Base-by-base conservation (phyloP, 2,113 vertebrate genomes). In the Turnix velox region DNA sequence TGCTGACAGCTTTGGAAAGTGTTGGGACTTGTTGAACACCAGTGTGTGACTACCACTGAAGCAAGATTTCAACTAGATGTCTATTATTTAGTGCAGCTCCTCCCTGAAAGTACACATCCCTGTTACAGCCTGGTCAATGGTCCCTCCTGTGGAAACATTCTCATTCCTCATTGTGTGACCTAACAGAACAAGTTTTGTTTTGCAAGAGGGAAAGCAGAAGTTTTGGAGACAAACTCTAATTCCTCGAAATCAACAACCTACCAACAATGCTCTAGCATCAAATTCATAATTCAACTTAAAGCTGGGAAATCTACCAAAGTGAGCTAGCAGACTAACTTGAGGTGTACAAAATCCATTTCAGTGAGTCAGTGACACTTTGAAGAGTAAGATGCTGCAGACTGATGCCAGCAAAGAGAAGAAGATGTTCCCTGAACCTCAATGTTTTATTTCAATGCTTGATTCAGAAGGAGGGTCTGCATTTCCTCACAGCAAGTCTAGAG, bases 321-420 rank as follows among this genome's bases (percentile, higher is more conserved):
- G 16, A 91, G 62, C 77, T 84, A 58, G 61, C 79, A 72, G 67
- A 61, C 66, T 82, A 72, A 55, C 75, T 57, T 68, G 88, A 79
- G 92, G 82, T 79, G 90, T 87, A 46, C 22, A 90, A 75, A 85
- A 61, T 72, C 58, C 75, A 61, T 94, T 87, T 68, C 71, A 88
- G 67, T 92, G 88, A 94, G 82, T 92, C 85, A 94, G 67, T 65
- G 75, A 45, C 90, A 93, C 78, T 90, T 91, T 46, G 69, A 85
- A 92, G 71, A 89, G 62, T 79, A 82, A 92, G 90, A 88, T 42
- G 20, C 40, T 83, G 57, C 62, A 94, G 85, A 88, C 14, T 74
- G 63, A 74, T 86, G 65, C 84, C 77, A 87, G 65, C 18, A 73
- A 84, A 86, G 40, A 77, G 48, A 86, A 83, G 37, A 80, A 35